Evolutionary conservation across 2,797 vertebrate species (phyloP).

Genomic region (Chlorospingus semifuscus): DNA sequence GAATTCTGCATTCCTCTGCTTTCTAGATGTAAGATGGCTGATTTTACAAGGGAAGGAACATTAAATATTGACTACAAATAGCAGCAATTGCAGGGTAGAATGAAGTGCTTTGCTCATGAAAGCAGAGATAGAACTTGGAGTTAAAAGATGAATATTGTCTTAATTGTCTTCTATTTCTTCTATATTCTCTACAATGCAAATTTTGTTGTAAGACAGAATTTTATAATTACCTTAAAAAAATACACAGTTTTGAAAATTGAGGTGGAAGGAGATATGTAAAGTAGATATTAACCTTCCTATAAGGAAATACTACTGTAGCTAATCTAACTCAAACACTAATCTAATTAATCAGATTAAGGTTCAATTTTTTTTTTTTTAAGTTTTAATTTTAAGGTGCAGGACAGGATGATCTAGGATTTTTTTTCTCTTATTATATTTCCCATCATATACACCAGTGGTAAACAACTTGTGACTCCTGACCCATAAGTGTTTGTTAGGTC

Average conservation of each 20-base stretch:
- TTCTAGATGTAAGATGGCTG: background rate
- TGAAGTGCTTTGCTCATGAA: background rate
- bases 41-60: background rate
- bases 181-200: accelerated
- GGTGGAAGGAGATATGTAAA: background rate
- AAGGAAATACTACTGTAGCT: background rate
- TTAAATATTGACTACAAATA: background rate
- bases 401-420: background rate
- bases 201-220: background rate
- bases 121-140: background rate
- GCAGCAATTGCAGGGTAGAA: background rate
- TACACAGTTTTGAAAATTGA: background rate
- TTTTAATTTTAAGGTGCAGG: background rate
- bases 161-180: background rate
- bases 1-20: background rate
- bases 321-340: background rate
- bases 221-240: background rate
- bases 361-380: background rate
- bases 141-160: background rate
- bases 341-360: background rate
- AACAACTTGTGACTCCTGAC: background rate
- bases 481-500: background rate
- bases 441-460: background rate
- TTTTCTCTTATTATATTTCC: background rate
- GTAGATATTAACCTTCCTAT: background rate